phyloP scores from a whole-genome alignment of 2,888 invertebrate genomes.

The Drosophila helvetica region DNA sequence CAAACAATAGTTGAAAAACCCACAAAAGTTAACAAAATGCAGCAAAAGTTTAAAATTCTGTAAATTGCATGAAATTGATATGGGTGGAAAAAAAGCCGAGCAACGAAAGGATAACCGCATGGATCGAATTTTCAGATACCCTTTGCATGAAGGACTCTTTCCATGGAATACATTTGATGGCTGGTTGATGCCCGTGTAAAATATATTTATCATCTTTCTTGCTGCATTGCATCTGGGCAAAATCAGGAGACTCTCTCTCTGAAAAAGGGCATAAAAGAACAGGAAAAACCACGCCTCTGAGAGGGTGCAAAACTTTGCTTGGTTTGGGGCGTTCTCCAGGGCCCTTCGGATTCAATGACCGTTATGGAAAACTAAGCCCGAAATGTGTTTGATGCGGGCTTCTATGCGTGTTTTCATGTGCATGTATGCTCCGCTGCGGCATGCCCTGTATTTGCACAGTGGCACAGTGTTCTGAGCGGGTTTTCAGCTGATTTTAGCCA shows the following conservation, averaged over 20 bases:
- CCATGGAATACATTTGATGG: too few species aligned
- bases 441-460: conserved; percentile 14
- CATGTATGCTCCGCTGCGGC: conserved; percentile 16
- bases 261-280: conserved; percentile 1
- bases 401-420: conserved; percentile 9
- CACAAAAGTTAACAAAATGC: conserved; percentile 38
- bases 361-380: conserved; percentile 51
- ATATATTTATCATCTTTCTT: too few species aligned
- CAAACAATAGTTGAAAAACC: conserved; percentile 25
- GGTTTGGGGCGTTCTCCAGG: conserved; percentile 5
- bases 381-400: conserved; percentile 56
- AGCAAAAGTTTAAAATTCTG: conserved; percentile 34
- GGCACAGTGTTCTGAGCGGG: neutral
- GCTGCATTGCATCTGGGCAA: too few species aligned
- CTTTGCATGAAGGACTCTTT: neutral
- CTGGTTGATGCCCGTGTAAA: too few species aligned
- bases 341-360: conserved; percentile 56
- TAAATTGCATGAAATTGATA: conserved; percentile 43
- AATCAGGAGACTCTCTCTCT: neutral
- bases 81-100: conserved; percentile 3
- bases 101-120: neutral
- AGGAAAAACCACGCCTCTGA: neutral
- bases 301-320: conserved; percentile 11
- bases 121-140: neutral
- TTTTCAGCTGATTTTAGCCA: neutral